A percentile compares a stretch with the other conserved stretches of the same genome.
These are phyloP conservation scores for fruit fly (Drosophila melanogaster) DNA, from an alignment of 1,140 invertebrate genomes.

Conservation along the genomic window DNA sequence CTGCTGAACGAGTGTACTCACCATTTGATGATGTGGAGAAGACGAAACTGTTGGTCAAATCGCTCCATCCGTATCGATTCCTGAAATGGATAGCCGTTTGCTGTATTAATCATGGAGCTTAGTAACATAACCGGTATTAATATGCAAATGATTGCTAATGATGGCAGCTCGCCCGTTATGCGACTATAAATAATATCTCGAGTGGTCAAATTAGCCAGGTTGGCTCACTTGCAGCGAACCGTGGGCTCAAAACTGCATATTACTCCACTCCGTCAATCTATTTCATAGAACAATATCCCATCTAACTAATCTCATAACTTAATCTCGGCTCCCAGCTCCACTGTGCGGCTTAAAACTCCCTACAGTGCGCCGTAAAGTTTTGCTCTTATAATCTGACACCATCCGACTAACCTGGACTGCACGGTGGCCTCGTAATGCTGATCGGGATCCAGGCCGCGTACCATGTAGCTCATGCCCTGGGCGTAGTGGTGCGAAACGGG, in stretches of 20 bases:
- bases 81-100: constrained; percentile 56
- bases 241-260: background rate
- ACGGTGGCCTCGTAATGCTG: constrained; percentile 88
- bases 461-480: constrained; percentile 87
- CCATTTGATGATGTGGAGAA: constrained; percentile 86
- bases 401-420: constrained; percentile 85
- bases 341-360: background rate
- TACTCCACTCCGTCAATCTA: too few species aligned
- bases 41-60: constrained; percentile 86
- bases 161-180: constrained; percentile 1
- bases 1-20: constrained; percentile 62
- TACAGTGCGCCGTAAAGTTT: background rate
- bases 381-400: constrained; percentile 4
- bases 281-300: too few species aligned
- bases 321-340: background rate
- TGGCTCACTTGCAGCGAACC: background rate
- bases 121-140: constrained; percentile 55
- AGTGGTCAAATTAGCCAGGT: constrained; percentile 17
- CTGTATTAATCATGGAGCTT: constrained; percentile 52
- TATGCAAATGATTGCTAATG: constrained; percentile 63
- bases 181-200: constrained; percentile 32
- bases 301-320: too few species aligned
- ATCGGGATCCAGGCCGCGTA: constrained; percentile 86
- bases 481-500: constrained; percentile 84
- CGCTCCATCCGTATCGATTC: constrained; percentile 88